Base-by-base conservation (phyloP, 2,113 vertebrate genomes). In the Petrocephalus microphthalmus region DNA sequence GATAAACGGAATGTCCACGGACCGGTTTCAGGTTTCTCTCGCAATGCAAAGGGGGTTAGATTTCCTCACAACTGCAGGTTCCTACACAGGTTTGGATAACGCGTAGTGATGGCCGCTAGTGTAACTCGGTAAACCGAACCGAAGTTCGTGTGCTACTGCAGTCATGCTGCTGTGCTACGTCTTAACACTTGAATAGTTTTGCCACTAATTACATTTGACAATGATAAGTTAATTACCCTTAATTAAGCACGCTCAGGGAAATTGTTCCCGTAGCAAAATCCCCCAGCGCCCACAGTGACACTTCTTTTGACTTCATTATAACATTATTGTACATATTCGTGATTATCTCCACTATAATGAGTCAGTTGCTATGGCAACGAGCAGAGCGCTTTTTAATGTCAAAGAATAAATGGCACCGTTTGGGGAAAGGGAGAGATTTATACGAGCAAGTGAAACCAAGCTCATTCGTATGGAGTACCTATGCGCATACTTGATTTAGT, bases 291-390 rank as follows among this genome's bases (percentile, higher is more conserved):
- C 82, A 60, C 87, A 60, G 11, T 83, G 74, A 29, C 87, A 37
- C 53, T 88, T 86, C 54, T 88, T 88, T 88, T 88, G 56, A 85
- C 74, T 88, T 52, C 17, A 67, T 74, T 53, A 82, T 88, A 71
- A 84, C 81, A 25, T 88, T 85, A 29, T 87, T 87, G 87, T 85
- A 88, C 90, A 92, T 94, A 95, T 93, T 94, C 93, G 95, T 94
- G 94, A 95, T 94, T 95, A 94, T 94, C 94, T 94, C 92, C 93
- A 94, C 93, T 94, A 94, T 95, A 95, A 95, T 95, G 94, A 95
- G 93, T 95, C 94, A 93, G 95, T 96, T 96, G 94, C 94, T 92
- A 92, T 95, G 94, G 95, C 94, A 96, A 96, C 95, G 91, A 67
- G 78, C 88, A 54, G 87, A 47, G n/a, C 82, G 91, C 90, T 92